These are phyloP conservation scores for Phania funesta DNA, from an alignment of 2,888 invertebrate genomes.

Conservation along the genomic window DNA sequence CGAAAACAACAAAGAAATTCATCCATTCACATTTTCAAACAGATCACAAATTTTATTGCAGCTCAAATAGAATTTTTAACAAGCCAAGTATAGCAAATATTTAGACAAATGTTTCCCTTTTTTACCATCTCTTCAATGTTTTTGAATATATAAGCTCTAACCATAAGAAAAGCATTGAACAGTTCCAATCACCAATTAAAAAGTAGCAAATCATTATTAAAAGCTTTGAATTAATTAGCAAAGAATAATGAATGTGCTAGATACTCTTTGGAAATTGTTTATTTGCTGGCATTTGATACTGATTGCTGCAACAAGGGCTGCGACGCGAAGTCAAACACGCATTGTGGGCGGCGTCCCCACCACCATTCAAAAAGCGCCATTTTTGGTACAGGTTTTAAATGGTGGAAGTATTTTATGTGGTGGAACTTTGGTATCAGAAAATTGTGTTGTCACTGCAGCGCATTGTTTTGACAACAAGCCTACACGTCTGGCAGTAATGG, in stretches of 20 bases:
- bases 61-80: neutral
- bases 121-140: neutral
- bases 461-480: conserved; percentile 40
- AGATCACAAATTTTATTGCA: neutral
- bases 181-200: neutral
- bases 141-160: neutral
- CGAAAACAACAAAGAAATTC: too few relatives aligned
- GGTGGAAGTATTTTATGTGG: conserved; percentile 62
- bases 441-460: conserved; percentile 43
- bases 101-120: conserved; percentile 10
- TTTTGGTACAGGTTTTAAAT: conserved; percentile 59
- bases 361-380: conserved; percentile 26
- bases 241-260: conserved; percentile 5
- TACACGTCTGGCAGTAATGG: conserved; percentile 33
- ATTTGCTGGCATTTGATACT: neutral
- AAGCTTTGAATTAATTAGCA: neutral
- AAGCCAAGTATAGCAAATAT: conserved; percentile 1
- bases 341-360: conserved; percentile 54
- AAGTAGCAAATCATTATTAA: too few relatives aligned
- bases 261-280: neutral
- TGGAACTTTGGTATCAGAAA: conserved; percentile 62
- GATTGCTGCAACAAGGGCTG: neutral
- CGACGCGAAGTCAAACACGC: conserved; percentile 5
- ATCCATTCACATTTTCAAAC: neutral
- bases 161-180: neutral